A percentile compares a stretch with the other conserved stretches of the same genome.
These are phyloP conservation scores for Aphelenchoides besseyi DNA, from an alignment of 1,140 invertebrate genomes.

Conservation along the genomic window DNA sequence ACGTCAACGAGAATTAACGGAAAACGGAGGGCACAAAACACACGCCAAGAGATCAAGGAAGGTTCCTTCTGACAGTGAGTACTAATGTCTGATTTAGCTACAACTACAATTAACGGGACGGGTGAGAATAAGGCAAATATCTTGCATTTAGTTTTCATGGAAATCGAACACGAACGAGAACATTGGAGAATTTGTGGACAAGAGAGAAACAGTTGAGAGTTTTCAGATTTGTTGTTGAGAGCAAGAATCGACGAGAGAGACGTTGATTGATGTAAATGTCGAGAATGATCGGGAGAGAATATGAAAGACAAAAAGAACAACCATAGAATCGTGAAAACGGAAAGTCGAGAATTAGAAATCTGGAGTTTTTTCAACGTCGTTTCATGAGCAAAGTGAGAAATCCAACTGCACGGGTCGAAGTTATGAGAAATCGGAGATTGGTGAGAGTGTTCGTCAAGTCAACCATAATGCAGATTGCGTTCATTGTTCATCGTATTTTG, in stretches of 20 bases:
- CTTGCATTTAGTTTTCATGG: not conserved
- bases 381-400: no score
- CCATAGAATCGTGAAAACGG: not conserved
- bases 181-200: not conserved
- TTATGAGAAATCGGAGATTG: no score
- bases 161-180: not conserved
- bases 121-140: no score
- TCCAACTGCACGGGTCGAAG: no score
- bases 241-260: not conserved
- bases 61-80: not conserved
- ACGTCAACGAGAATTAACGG: not conserved
- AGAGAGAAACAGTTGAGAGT: not conserved
- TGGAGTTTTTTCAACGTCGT: not conserved
- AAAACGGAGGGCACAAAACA: slow-evolving; percentile 1
- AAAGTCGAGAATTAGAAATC: not conserved
- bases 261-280: no score
- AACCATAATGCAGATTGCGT: no score
- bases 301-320: not conserved
- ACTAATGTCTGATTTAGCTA: not conserved
- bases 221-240: no score
- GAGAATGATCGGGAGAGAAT: not conserved
- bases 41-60: slow-evolving; percentile 10
- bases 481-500: no score
- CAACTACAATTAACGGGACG: no score
- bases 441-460: no score